phyloP scores from a whole-genome alignment of 2,113 vertebrate species.

The Xiphorhynchus elegans region DNA sequence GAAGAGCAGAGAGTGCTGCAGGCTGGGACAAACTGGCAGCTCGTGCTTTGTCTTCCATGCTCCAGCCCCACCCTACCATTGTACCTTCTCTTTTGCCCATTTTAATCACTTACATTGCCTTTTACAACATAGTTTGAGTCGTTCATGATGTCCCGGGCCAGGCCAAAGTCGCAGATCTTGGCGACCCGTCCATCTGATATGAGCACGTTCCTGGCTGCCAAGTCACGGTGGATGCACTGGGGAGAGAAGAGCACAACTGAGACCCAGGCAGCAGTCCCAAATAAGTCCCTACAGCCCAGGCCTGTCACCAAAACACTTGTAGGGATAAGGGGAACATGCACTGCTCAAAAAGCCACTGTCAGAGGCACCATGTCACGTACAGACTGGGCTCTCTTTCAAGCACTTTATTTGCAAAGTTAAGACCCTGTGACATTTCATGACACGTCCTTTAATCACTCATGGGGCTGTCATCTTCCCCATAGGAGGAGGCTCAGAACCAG shows the following conservation, averaged over 20 bases:
- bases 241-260: neutral
- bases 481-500: neutral
- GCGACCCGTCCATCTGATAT: constrained; percentile 84
- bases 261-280: neutral
- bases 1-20: neutral
- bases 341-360: neutral
- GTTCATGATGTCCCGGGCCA: constrained; percentile 97
- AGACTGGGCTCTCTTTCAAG: neutral
- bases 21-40: neutral
- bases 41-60: neutral
- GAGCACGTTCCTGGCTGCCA: constrained; percentile 94
- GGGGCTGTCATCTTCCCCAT: neutral
- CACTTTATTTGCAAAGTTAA: neutral
- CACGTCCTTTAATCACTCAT: neutral
- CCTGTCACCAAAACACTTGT: accelerated
- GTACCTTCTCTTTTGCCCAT: neutral
- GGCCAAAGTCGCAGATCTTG: constrained; percentile 97
- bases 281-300: neutral
- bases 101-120: constrained; percentile 88
- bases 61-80: neutral
- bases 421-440: neutral
- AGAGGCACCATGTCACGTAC: neutral
- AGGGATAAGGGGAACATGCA: accelerated
- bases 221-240: constrained; percentile 97
- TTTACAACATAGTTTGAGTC: constrained; percentile 97